Conservation (phyloP, 1,140 invertebrate genomes). For the Drosophila grimshawi region DNA sequence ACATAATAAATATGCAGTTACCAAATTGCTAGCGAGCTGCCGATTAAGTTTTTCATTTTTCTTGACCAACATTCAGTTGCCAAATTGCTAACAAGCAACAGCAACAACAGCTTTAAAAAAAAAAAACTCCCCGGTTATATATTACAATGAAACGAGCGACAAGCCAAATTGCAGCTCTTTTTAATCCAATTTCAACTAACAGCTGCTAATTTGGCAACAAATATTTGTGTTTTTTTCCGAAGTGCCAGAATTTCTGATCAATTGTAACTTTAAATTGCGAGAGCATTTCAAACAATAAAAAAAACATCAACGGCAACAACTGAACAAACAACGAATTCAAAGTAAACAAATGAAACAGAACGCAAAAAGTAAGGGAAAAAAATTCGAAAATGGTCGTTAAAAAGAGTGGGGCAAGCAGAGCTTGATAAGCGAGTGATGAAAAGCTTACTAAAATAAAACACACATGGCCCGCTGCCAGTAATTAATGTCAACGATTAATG, state of each 20-base stretch:
- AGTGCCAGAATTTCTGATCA: constrained; percentile 16
- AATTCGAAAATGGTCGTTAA: not conserved
- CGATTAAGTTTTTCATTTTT: constrained; percentile 30
- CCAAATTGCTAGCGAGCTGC: constrained; percentile 47
- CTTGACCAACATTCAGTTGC: constrained; percentile 55
- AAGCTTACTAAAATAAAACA: constrained; percentile 34
- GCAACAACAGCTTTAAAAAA: constrained; percentile 23
- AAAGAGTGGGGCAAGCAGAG: not conserved
- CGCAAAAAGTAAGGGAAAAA: too few species aligned
- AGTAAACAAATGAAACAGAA: constrained; percentile 33
- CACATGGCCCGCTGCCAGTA: constrained; percentile 27
- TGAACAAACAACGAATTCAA: constrained; percentile 37
- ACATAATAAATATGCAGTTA: constrained; percentile 42
- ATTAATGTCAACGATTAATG: constrained; percentile 62
- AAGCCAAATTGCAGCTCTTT: constrained; percentile 16
- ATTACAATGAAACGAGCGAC: constrained; percentile 3
- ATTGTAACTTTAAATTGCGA: constrained; percentile 38
- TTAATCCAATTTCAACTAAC: constrained; percentile 11
- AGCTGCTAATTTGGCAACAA: constrained; percentile 36
- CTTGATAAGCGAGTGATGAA: not conserved
- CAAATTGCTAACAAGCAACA: constrained; percentile 45
- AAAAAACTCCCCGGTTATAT: constrained; percentile 9
- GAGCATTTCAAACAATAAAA: constrained; percentile 24
- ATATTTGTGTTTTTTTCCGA: constrained; percentile 4
- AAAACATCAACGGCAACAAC: constrained; percentile 38